phyloP scores from a whole-genome alignment of 2,797 vertebrate species.

The Sebastes nivosus region DNA sequence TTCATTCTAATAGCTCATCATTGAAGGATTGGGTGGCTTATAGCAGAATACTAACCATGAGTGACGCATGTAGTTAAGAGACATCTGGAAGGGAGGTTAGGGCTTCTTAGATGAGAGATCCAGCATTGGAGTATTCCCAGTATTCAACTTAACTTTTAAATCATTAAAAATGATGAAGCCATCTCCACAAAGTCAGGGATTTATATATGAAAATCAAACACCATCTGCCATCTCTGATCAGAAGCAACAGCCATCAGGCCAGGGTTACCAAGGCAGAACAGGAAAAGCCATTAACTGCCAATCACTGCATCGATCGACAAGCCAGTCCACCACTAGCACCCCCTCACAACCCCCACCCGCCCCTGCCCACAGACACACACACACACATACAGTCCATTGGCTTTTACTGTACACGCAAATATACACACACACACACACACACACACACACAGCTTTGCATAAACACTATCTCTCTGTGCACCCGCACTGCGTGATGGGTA shows the following conservation, averaged over 20 bases:
- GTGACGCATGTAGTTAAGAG: conserved; percentile 41
- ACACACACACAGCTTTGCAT: conserved; percentile 7
- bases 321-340: conserved; percentile 75
- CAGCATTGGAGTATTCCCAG: conserved; percentile 71
- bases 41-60: conserved; percentile 30
- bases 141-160: conserved; percentile 83
- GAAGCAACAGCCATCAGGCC: conserved; percentile 85
- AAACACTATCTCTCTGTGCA: conserved; percentile 12
- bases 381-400: conserved; percentile 52
- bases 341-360: conserved; percentile 40
- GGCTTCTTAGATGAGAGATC: conserved; percentile 60
- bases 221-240: conserved; percentile 87
- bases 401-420: conserved; percentile 66
- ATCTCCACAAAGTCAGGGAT: conserved; percentile 81
- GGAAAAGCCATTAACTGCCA: conserved; percentile 90
- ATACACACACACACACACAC: neutral
- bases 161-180: conserved; percentile 86
- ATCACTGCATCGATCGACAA: conserved; percentile 89
- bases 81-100: conserved; percentile 61
- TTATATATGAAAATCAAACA: conserved; percentile 86
- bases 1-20: conserved; percentile 35
- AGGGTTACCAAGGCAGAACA: conserved; percentile 87
- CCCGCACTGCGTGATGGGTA: neutral
- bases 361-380: conserved; percentile 63
- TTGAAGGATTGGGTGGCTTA: conserved; percentile 18